These are phyloP conservation scores for Loripinus fragilis DNA, from an alignment of 2,888 invertebrate genomes.

Conservation along the genomic window DNA sequence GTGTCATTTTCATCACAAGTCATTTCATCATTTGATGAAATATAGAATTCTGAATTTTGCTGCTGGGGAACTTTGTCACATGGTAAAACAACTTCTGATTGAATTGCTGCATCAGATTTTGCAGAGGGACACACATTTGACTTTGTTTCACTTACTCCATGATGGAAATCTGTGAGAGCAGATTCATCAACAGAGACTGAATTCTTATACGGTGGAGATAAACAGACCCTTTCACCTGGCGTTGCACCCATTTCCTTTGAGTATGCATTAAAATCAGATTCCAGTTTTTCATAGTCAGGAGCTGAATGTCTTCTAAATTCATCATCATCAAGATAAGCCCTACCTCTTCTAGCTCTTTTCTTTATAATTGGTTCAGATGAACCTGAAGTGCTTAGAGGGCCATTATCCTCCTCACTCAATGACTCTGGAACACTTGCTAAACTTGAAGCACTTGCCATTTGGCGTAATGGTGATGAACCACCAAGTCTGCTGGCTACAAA, in stretches of 20 bases:
- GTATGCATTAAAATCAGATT: constrained; percentile 67
- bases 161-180: constrained; percentile 1
- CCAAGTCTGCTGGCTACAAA: constrained; percentile 1
- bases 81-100: background rate
- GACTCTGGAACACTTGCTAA: constrained; percentile 78
- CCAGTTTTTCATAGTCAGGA: constrained; percentile 70
- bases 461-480: constrained; percentile 43
- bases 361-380: constrained; percentile 49
- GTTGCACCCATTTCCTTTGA: constrained; percentile 31
- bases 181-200: constrained; percentile 54
- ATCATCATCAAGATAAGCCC: constrained; percentile 59
- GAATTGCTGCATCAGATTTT: background rate
- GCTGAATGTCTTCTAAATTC: constrained; percentile 72
- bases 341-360: constrained; percentile 62
- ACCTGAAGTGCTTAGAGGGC: background rate
- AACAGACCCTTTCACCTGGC: background rate
- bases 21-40: constrained; percentile 25
- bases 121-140: background rate
- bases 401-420: constrained; percentile 62
- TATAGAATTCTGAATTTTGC: background rate
- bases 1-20: constrained; percentile 23
- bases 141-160: background rate
- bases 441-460: constrained; percentile 72
- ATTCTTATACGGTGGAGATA: constrained; percentile 19
- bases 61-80: background rate